Evolutionary conservation across 2,797 vertebrate genomes (phyloP).

Genomic region (Lacerta agilis): DNA sequence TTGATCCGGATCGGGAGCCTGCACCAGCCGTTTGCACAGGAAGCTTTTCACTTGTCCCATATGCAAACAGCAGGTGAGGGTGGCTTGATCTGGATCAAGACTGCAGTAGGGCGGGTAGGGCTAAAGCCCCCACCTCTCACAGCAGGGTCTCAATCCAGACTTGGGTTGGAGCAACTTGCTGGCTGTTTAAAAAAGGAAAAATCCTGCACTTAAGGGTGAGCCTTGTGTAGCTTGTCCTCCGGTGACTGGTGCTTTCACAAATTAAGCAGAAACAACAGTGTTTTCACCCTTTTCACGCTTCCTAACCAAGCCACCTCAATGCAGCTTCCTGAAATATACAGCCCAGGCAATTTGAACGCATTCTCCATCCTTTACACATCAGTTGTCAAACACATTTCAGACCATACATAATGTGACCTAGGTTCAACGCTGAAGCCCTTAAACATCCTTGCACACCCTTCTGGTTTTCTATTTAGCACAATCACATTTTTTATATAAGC

Average conservation of each 20-base stretch:
- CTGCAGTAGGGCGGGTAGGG: background rate
- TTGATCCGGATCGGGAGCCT: too few species aligned
- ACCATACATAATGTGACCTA: background rate
- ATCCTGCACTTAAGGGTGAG: too few species aligned
- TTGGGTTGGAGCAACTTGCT: too few species aligned
- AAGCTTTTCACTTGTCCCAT: background rate
- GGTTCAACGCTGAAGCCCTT: background rate
- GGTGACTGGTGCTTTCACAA: background rate
- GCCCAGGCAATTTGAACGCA: background rate
- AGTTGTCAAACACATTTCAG: conserved; percentile 7
- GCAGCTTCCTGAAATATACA: background rate
- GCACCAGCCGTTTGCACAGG: background rate
- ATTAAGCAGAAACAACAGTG: background rate
- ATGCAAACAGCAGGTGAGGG: background rate
- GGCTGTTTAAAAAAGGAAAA: too few species aligned
- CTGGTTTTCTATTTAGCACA: conserved; percentile 16
- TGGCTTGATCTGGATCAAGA: background rate
- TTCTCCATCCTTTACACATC: background rate
- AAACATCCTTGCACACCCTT: background rate
- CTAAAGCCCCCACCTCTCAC: background rate
- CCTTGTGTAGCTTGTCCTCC: too few species aligned
- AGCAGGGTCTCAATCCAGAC: background rate
- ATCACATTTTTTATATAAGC: conserved; percentile 31
- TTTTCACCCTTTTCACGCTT: background rate
- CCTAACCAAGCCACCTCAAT: background rate